Base-by-base conservation (phyloP, 2,113 vertebrate genomes). In the Poeciliopsis turrubarensis region DNA sequence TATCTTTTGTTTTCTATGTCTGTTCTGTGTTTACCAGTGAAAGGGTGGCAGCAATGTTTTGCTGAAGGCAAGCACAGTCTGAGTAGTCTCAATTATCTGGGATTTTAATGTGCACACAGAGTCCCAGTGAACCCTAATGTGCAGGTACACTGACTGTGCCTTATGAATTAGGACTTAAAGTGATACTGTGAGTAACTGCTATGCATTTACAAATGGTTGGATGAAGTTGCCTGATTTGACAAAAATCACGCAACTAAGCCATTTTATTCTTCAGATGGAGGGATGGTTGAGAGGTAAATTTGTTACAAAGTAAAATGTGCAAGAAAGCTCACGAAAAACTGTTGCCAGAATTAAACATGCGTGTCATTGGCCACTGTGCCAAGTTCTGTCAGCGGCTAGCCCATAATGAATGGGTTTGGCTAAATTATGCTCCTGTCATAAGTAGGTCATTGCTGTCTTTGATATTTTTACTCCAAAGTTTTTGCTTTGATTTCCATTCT, bases 261-360 rank as follows among this genome's bases (percentile, higher is more conserved):
- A 3, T 75, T 68, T 78, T 75, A 76, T 61, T 80, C 87, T 89
- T 85, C 75, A 78, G 27, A 73, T 64, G 65, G 13, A 78, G 71
- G 66, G 30, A 37, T 31, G 64, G 66, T 0, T 19, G 68, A 77
- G 54, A 17, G 63, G 70, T 61, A 9, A 72, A 44, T 10, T 44
- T 68, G 34, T n/a, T 64, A 10, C 25, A n/a, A 75, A 31, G 30
- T 37, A 32, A 61, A 80, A 65, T 37, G 26, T 41, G 8, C 5
- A 65, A 44, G 62, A 70, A 54, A 29, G 68, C 63, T 31, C 32
- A 69, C 70, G 65, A 75, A 86, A 82, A 80, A 68, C 61, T 61
- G 39, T 60, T 39, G 41, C n/a, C 63, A 41, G 68, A n/a, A 64
- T 67, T 34, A 31, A 68, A 77, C 27, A 27, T 65, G 65, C n/a